A percentile compares a stretch with the other conserved stretches of the same genome.
phyloP scores from a whole-genome alignment of 2,888 invertebrate genomes.

The Hemistola chrysoprasaria region DNA sequence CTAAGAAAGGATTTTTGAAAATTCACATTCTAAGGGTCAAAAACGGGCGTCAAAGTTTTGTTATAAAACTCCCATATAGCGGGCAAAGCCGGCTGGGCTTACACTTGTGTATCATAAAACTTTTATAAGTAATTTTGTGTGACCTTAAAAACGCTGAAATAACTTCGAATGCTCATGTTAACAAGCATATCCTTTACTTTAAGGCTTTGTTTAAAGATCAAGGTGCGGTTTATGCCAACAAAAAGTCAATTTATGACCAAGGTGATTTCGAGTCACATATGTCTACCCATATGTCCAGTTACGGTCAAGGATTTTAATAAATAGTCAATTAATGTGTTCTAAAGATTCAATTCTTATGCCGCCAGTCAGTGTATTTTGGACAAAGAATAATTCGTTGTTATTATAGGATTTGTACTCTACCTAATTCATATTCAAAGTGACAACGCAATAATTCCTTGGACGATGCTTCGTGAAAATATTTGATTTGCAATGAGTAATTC shows the following conservation, averaged over 20 bases:
- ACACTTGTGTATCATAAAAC: no score
- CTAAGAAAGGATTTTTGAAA: no score
- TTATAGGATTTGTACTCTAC: no score
- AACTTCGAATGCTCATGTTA: constrained; percentile 26
- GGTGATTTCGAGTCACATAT: constrained; percentile 21
- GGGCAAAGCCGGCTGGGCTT: no score
- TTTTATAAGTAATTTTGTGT: not conserved
- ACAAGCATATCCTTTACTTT: constrained; percentile 46
- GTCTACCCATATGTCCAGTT: constrained; percentile 1
- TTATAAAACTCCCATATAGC: no score
- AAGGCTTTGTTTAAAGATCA: constrained; percentile 55
- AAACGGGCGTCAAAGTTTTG: no score
- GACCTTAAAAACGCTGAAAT: constrained; percentile 23
- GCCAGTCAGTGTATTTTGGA: no score
- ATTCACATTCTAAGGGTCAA: no score
- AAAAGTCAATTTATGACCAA: constrained; percentile 25
- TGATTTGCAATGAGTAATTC: constrained; percentile 45
- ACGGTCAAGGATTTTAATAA: not conserved
- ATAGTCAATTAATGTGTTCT: not conserved
- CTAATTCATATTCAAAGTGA: not conserved
- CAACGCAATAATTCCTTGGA: not conserved
- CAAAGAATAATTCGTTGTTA: no score
- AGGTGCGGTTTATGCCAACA: constrained; percentile 33
- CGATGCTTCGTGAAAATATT: constrained; percentile 23
- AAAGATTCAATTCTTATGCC: no score